These are phyloP conservation scores for Eulemur rubriventer DNA, from an alignment of 2,797 vertebrate species.

Conservation along the genomic window DNA sequence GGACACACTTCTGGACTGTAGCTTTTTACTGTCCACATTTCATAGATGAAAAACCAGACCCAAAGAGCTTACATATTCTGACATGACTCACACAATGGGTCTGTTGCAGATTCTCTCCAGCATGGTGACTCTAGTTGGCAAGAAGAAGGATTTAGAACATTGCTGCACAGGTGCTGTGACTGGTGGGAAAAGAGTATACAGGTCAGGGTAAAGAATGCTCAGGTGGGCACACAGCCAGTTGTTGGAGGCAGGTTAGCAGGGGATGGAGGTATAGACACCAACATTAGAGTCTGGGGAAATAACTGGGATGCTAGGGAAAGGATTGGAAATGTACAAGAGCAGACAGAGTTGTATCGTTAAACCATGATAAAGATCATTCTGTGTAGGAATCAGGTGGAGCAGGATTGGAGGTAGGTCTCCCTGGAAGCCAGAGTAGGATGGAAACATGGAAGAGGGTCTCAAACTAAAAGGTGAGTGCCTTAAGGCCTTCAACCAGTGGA, in stretches of 20 bases:
- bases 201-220: neutral
- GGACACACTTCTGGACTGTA: neutral
- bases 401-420: neutral
- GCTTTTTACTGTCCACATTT: neutral
- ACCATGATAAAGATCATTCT: neutral
- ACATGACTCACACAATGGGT: neutral
- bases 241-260: neutral
- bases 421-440: neutral
- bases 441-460: neutral
- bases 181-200: neutral
- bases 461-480: neutral
- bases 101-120: neutral
- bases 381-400: neutral
- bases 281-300: neutral
- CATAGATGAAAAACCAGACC: neutral
- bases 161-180: neutral
- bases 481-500: neutral
- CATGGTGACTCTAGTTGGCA: neutral
- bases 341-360: neutral
- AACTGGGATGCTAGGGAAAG: neutral
- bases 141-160: neutral
- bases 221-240: neutral
- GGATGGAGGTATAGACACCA: neutral
- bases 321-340: neutral
- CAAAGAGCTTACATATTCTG: neutral